Evolutionary conservation across 2,797 vertebrate genomes (phyloP).

Genomic region (Chelon auratus): DNA sequence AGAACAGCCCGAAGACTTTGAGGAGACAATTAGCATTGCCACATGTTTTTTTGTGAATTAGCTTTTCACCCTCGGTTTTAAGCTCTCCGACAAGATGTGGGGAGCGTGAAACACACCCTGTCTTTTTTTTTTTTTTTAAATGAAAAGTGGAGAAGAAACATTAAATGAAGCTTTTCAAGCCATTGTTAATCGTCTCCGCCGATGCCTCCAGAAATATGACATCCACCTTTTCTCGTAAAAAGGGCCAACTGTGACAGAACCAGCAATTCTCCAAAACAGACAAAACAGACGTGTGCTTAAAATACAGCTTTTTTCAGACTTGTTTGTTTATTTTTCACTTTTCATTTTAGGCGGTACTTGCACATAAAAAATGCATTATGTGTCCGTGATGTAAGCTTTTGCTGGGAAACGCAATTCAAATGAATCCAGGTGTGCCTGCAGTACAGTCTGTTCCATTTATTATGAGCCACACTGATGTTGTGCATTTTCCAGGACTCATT

Average conservation of each 20-base stretch:
- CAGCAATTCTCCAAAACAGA: conserved; percentile 24
- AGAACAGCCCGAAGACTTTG: conserved; percentile 47
- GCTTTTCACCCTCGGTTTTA: conserved; percentile 59
- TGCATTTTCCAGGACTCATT: conserved; percentile 35
- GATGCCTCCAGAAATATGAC: conserved; percentile 60
- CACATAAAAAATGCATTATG: not conserved
- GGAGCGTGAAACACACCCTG: conserved; percentile 55
- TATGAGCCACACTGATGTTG: conserved; percentile 16
- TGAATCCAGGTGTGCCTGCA: not conserved
- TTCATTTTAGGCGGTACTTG: not conserved
- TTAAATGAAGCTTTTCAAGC: conserved; percentile 68
- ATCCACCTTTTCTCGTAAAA: conserved; percentile 50
- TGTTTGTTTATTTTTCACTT: conserved; percentile 8
- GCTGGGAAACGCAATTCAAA: conserved; percentile 10
- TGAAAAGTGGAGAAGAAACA: conserved; percentile 63
- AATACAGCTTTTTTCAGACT: not conserved
- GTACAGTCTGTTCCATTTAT: conserved; percentile 10
- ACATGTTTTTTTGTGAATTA: conserved; percentile 58
- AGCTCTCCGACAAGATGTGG: conserved; percentile 65
- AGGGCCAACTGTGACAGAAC: conserved; percentile 53
- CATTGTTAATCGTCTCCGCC: conserved; percentile 71
- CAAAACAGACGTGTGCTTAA: conserved; percentile 8
- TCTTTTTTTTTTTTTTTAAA: conserved; percentile 62
- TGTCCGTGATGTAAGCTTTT: not conserved
- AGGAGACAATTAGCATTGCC: conserved; percentile 65